Conservation (phyloP, 2,888 invertebrate species). For the Calliscelio sp. region DNA sequence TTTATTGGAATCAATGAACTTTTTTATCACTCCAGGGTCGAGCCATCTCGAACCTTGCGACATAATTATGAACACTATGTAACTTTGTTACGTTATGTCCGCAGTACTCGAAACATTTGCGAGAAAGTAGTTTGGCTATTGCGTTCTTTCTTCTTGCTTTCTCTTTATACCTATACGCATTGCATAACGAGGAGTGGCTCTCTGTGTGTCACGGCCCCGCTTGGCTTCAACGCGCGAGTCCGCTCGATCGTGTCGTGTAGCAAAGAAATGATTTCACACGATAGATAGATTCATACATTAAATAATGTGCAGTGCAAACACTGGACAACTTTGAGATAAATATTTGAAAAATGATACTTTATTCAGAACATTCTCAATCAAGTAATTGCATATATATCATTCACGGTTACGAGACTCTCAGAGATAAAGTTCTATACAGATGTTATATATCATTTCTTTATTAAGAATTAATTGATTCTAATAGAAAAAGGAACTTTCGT, state of each 20-base stretch:
- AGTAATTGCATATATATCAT: no score
- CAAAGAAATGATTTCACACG: slow-evolving; percentile 69
- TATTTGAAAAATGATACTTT: slow-evolving; percentile 35
- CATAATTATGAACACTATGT: slow-evolving; percentile 75
- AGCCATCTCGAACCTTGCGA: slow-evolving; percentile 62
- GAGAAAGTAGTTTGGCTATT: slow-evolving; percentile 79
- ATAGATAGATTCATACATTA: slow-evolving; percentile 65
- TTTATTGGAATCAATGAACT: slow-evolving; percentile 40
- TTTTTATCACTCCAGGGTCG: slow-evolving; percentile 56
- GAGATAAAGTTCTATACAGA: no score
- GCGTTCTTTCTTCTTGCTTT: slow-evolving; percentile 83
- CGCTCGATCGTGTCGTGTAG: slow-evolving; percentile 62
- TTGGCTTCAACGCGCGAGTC: slow-evolving; percentile 47
- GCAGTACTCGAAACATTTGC: slow-evolving; percentile 79
- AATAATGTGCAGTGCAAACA: slow-evolving; percentile 45
- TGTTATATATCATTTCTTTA: no score
- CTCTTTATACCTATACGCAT: slow-evolving; percentile 81
- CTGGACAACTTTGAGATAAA: slow-evolving; percentile 4
- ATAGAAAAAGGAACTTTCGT: no score
- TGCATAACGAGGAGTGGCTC: slow-evolving; percentile 82
- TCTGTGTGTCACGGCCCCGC: slow-evolving; percentile 78
- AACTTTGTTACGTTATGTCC: slow-evolving; percentile 78
- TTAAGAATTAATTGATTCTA: no score
- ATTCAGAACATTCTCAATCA: slow-evolving; percentile 1
- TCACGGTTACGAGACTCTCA: no score